Percentiles rank a stretch among this genome's conserved stretches.
Evolutionary conservation across 2,797 vertebrate genomes (phyloP).

Genomic region (Falco naumanni): DNA sequence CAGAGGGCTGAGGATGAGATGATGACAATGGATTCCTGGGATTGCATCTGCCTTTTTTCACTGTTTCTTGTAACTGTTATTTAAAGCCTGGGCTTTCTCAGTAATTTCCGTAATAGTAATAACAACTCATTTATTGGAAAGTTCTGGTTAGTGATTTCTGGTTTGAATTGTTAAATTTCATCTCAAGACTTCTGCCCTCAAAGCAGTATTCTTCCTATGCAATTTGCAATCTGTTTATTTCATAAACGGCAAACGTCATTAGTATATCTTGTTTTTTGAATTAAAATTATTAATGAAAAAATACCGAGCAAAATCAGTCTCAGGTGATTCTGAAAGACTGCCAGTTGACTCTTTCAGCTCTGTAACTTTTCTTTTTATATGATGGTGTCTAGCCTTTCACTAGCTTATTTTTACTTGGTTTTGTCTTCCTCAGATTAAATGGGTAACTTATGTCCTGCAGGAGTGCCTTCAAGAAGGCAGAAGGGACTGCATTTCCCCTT

Average conservation of each 20-base stretch:
- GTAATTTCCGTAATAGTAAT: not conserved
- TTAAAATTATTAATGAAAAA: not conserved
- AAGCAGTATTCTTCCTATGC: not conserved
- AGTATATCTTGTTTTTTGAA: not conserved
- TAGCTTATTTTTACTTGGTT: not conserved
- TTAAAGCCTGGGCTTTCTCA: not conserved
- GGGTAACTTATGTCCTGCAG: not conserved
- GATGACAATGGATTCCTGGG: not conserved
- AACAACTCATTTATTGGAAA: not conserved
- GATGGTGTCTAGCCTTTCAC: not conserved
- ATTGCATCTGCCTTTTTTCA: not conserved
- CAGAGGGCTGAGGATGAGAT: not conserved
- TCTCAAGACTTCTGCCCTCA: not conserved
- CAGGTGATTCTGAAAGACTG: not conserved
- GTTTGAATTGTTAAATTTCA: not conserved
- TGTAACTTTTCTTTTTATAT: not conserved
- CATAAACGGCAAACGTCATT: not conserved
- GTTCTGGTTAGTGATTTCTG: not conserved
- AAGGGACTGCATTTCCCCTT: not conserved
- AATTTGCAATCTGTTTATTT: not conserved
- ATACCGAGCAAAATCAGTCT: rapidly evolving
- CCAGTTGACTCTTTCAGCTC: not conserved
- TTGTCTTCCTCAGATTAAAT: not conserved
- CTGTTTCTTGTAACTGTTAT: not conserved
- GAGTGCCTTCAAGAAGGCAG: not conserved